phyloP scores from a whole-genome alignment of 2,888 invertebrate species.

The Gonocerus acuteangulatus region DNA sequence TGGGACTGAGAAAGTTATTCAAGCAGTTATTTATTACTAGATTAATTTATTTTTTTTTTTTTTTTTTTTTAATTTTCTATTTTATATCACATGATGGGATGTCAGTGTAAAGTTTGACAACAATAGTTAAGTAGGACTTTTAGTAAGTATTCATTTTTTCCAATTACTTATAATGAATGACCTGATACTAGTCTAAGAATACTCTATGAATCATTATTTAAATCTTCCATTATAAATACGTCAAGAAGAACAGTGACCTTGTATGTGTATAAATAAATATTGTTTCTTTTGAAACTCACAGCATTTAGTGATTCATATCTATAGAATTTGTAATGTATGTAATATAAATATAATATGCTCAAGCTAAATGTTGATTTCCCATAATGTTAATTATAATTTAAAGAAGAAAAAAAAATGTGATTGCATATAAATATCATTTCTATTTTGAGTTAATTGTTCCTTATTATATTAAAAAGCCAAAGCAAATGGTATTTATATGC shows the following conservation, averaged over 20 bases:
- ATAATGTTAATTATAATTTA: conserved; percentile 11
- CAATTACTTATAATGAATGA: conserved; percentile 1
- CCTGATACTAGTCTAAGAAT: conserved; percentile 25
- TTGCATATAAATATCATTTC: conserved; percentile 32
- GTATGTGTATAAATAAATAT: background rate
- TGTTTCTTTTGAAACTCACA: conserved; percentile 7
- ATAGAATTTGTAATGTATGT: conserved; percentile 8
- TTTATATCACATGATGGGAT: conserved; percentile 16
- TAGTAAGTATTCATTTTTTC: background rate
- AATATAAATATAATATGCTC: conserved; percentile 6
- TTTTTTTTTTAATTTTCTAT: background rate
- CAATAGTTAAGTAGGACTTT: conserved; percentile 2
- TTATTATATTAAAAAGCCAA: conserved; percentile 29
- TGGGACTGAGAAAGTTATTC: conserved; percentile 17
- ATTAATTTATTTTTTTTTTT: no score
- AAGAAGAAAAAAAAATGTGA: conserved; percentile 3
- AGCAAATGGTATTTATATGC: conserved; percentile 26
- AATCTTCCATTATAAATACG: conserved; percentile 19
- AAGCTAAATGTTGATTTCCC: conserved; percentile 25
- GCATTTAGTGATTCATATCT: conserved; percentile 25
- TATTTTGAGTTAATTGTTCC: conserved; percentile 30
- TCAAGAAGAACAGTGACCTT: conserved; percentile 10
- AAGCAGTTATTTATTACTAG: no score
- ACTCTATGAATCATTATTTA: conserved; percentile 16
- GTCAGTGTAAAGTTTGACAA: conserved; percentile 20